Evolutionary conservation across 2,797 vertebrate species (phyloP).

Genomic region (Brotula barbata): DNA sequence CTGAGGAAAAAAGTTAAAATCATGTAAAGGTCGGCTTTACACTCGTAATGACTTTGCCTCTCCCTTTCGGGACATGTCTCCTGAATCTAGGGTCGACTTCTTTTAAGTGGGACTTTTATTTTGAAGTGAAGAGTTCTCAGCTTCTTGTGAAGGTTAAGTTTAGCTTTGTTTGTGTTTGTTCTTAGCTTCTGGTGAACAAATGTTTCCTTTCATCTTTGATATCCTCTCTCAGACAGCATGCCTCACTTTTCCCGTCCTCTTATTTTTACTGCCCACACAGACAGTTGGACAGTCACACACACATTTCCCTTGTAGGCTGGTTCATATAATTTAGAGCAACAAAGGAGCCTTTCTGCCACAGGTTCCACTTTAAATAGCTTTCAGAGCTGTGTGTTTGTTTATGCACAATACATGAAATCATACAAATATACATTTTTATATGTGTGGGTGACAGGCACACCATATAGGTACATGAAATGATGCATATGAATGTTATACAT

Average conservation of each 20-base stretch:
- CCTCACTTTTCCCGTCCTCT: conserved; percentile 6
- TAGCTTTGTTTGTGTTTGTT: conserved; percentile 4
- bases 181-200: conserved; percentile 9
- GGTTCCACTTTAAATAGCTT: conserved; percentile 14
- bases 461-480: conserved; percentile 7
- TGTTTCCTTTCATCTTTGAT: conserved; percentile 3
- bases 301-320: conserved; percentile 16
- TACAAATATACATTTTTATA: conserved; percentile 36
- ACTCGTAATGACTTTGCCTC: too few relatives aligned
- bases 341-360: conserved; percentile 8
- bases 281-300: background rate
- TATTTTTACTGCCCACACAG: conserved; percentile 31
- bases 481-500: conserved; percentile 16
- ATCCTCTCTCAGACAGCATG: background rate
- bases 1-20: too few relatives aligned
- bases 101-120: background rate
- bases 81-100: too few relatives aligned
- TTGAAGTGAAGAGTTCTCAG: background rate
- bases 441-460: background rate
- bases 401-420: conserved; percentile 22
- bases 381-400: background rate
- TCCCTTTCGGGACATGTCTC: too few relatives aligned
- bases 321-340: background rate
- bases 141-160: conserved; percentile 5
- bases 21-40: too few relatives aligned